Conservation (phyloP, 2,113 vertebrate genomes). For the Tyrannus savana region DNA sequence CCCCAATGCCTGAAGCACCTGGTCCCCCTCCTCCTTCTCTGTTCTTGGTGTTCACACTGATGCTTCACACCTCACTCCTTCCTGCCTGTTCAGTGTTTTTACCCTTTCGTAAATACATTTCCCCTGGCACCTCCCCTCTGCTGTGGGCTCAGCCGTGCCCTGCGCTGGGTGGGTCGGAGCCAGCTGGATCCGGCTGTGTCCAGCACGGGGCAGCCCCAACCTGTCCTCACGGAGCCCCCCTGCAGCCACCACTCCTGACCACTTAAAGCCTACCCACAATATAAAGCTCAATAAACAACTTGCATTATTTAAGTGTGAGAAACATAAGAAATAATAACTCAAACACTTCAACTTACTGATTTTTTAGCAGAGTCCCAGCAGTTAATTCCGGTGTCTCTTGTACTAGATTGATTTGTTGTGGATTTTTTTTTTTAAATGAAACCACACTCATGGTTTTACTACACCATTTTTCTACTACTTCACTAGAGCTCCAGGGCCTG, state of each 20-base stretch:
- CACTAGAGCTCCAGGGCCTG: background rate
- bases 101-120: background rate
- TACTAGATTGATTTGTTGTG: background rate
- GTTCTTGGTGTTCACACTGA: fast-evolving
- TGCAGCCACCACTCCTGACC: fast-evolving
- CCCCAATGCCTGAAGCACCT: background rate
- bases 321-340: background rate
- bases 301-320: background rate
- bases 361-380: background rate
- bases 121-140: fast-evolving
- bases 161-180: background rate
- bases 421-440: background rate
- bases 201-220: fast-evolving
- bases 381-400: background rate
- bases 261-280: background rate
- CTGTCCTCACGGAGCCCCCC: background rate
- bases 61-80: background rate
- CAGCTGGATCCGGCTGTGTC: background rate
- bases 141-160: fast-evolving
- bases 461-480: background rate
- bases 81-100: background rate
- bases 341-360: background rate
- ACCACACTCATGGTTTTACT: background rate
- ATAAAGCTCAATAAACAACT: background rate
- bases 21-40: background rate